Percentiles rank a stretch among this genome's conserved stretches.
Conservation (phyloP, 1,140 invertebrate genomes). For the Ips typographus region DNA sequence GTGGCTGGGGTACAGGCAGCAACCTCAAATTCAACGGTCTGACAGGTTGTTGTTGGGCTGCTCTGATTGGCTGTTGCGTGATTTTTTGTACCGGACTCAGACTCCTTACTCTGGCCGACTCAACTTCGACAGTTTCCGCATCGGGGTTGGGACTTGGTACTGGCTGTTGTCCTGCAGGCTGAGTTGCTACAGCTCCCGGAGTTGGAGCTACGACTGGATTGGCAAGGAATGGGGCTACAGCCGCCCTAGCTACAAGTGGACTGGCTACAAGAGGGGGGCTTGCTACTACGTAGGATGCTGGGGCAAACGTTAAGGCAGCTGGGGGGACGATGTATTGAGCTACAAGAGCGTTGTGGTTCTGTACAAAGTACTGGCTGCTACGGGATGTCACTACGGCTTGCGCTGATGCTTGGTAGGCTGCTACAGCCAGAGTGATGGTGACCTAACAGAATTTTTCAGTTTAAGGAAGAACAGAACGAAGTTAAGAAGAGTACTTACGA, state of each 20-base stretch:
- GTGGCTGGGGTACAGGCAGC: background rate
- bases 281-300: constrained; percentile 8
- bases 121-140: constrained; percentile 24
- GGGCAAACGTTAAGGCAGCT: constrained; percentile 3
- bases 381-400: background rate
- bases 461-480: too few species aligned
- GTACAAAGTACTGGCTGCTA: constrained; percentile 23
- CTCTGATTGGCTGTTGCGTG: constrained; percentile 1
- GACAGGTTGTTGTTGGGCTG: too few species aligned
- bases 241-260: constrained; percentile 11
- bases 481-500: too few species aligned
- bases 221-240: background rate
- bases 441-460: too few species aligned
- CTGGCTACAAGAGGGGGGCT: background rate
- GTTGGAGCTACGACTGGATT: background rate
- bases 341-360: constrained; percentile 19
- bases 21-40: background rate
- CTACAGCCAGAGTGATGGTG: too few species aligned
- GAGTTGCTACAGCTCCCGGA: background rate
- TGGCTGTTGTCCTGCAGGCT: background rate
- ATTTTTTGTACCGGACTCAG: background rate
- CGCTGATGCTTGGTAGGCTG: background rate
- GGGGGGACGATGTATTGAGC: constrained; percentile 7
- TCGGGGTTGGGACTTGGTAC: constrained; percentile 10
- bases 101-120: constrained; percentile 14